Conservation (phyloP, 2,797 vertebrate species). For the Ceyx erithaca region DNA sequence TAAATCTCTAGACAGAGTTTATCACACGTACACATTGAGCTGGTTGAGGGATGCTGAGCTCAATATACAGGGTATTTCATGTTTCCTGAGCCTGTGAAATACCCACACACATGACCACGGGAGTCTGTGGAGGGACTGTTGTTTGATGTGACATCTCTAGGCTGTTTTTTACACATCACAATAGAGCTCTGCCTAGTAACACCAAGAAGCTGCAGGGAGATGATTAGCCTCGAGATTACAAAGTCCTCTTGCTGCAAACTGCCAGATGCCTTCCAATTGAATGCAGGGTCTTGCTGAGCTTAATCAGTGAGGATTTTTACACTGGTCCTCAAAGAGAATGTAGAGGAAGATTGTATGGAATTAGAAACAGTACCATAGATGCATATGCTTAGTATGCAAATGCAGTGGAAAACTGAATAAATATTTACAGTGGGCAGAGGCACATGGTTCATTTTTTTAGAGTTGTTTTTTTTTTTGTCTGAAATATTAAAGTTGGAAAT, state of each 20-base stretch:
- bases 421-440: not conserved
- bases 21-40: rapidly evolving
- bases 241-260: not conserved
- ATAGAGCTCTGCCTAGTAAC: not conserved
- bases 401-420: not conserved
- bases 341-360: not conserved
- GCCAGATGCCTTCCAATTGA: not conserved
- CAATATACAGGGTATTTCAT: rapidly evolving
- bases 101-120: not conserved
- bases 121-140: not conserved
- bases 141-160: not conserved
- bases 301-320: not conserved
- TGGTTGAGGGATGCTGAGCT: not conserved
- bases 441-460: rapidly evolving
- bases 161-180: not conserved
- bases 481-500: not conserved
- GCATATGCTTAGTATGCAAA: not conserved
- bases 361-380: not conserved
- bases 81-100: not conserved
- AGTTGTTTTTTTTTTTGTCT: not conserved
- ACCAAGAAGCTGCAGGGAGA: not conserved
- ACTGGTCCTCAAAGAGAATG: not conserved
- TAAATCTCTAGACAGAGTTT: not conserved
- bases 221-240: not conserved
- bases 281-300: not conserved